phyloP scores from a whole-genome alignment of 2,888 invertebrate genomes.

The Drosophila multiciliata region DNA sequence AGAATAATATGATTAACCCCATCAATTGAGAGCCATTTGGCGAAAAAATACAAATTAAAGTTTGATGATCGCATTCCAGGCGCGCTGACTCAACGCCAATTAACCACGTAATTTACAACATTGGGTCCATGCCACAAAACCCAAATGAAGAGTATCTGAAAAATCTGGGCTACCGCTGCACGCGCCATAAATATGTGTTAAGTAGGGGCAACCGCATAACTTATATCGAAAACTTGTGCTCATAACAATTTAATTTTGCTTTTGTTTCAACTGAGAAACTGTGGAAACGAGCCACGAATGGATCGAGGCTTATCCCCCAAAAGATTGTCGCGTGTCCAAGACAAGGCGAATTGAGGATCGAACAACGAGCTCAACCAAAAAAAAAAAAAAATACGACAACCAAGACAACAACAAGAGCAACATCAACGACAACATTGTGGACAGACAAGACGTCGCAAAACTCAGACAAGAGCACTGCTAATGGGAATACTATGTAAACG shows the following conservation, averaged over 20 bases:
- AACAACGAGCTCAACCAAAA: constrained; percentile 36
- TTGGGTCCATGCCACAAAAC: background rate
- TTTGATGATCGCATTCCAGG: constrained; percentile 38
- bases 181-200: constrained; percentile 81
- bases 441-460: constrained; percentile 65
- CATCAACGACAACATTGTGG: constrained; percentile 42
- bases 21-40: constrained; percentile 39
- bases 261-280: constrained; percentile 61
- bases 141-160: constrained; percentile 63
- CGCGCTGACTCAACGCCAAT: constrained; percentile 59
- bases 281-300: background rate
- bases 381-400: background rate
- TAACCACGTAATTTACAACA: constrained; percentile 65
- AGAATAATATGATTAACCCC: constrained; percentile 19
- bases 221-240: constrained; percentile 79
- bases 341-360: constrained; percentile 59
- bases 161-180: constrained; percentile 77
- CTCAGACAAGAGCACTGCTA: constrained; percentile 77
- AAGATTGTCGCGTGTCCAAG: constrained; percentile 80
- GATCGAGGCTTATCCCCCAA: constrained; percentile 39
- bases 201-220: constrained; percentile 65
- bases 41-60: constrained; percentile 3
- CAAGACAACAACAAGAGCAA: constrained; percentile 18
- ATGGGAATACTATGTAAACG: constrained; percentile 83
- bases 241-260: constrained; percentile 80